Base-by-base conservation (phyloP, 2,888 invertebrate genomes). In the Chrysomela aeneicollis region DNA sequence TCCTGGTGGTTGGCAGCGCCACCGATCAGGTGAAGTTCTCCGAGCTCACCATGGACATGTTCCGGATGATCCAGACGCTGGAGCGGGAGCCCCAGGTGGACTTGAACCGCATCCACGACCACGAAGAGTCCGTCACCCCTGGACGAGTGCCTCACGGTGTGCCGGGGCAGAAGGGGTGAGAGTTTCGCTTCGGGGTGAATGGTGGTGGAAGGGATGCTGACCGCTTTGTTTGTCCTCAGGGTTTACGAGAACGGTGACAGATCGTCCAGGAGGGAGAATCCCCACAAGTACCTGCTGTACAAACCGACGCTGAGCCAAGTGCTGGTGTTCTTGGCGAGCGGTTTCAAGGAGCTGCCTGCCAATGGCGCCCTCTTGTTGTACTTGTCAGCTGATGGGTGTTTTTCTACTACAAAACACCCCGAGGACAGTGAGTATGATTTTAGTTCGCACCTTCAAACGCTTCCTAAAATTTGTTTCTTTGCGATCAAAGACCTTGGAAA, bases 1-100 rank as follows among this genome's bases (percentile, higher is more conserved):
- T 95, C 71, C 86, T 98, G 63, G 95, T 98, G 71, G 91, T 98
- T 64, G 97, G 98, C 64, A 96, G 96, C 82, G 92, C 93, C 77
- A 89, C 92, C 71, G 94, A 96, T 78, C 97, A 98, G 87, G 94
- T 96, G 32, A 97, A 97, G 84, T 97, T 97, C 84, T 96, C 95
- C 73, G 97, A 98, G 83, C 85, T 98, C 73, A 97, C 97, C 12
- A 91, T 98, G 87, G 98, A 98, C 84, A 98, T 98, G 98, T 98
- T 94, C 83, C 87, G 97, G 75, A 97, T 98, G 91, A 87, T 97
- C 66, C 98, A 98, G 84, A 95, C 95, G 0, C 84, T 98, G 66
- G 98, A 98, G 82, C 86, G 95, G 70, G 97, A 98, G 80, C 94
- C 95, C 10, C 91, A 92, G 73, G 94, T 94, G 75, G 92, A 92